These are phyloP conservation scores for Catalaphyllia jardinei DNA, from an alignment of 64 coral and sea anemone species.

Conservation along the genomic window DNA sequence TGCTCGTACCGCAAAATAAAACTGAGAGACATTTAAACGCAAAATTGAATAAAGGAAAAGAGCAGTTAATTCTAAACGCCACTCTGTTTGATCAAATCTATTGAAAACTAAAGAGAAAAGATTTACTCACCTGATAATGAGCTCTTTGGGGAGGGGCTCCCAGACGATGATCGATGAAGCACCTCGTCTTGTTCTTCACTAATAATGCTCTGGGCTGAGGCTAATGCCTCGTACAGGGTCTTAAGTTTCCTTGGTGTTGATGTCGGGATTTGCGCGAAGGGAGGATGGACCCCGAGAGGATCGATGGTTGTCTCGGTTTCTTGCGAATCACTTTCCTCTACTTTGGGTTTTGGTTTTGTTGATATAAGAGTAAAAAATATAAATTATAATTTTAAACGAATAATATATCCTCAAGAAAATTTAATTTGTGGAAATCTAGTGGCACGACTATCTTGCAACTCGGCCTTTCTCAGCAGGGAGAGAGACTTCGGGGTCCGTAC, in stretches of 20 bases:
- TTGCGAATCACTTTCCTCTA: neutral
- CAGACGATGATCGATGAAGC: neutral
- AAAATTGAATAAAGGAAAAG: no score
- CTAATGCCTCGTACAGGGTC: constrained; percentile 18
- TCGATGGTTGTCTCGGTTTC: neutral
- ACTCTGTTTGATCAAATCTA: no score
- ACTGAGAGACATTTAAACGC: no score
- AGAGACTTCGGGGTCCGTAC: no score
- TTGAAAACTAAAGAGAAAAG: neutral
- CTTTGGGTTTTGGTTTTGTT: neutral
- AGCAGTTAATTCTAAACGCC: no score
- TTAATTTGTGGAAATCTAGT: no score
- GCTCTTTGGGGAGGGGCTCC: neutral
- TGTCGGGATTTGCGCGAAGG: constrained; percentile 3
- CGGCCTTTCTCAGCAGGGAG: no score
- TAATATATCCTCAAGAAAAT: no score
- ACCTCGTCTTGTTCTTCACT: neutral
- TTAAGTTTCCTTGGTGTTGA: neutral
- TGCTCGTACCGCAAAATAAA: no score
- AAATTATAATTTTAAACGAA: neutral
- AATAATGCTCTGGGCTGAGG: neutral
- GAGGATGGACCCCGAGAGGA: neutral
- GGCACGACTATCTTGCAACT: no score
- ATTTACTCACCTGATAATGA: neutral
- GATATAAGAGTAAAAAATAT: neutral